Base-by-base conservation (phyloP, 1,140 invertebrate species). In the Tetranychus urticae region DNA sequence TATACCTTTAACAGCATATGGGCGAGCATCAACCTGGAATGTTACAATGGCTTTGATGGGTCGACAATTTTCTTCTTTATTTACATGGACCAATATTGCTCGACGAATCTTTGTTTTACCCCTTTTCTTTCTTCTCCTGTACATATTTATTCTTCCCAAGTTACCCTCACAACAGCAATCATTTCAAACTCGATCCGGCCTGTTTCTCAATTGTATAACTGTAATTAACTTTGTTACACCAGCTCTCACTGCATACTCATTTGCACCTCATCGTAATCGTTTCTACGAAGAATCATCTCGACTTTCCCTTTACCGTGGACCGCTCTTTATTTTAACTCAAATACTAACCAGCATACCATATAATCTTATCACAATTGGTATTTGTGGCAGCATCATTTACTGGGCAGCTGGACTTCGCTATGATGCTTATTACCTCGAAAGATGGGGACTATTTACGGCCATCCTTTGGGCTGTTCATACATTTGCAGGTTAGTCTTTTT, bases 271-370 rank as follows among this genome's bases (percentile, higher is more conserved):
- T 73, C 76, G 88, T n/a, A 86, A 85, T 39, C 76, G 85, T 35
- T 91, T 89, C 70, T 90, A 88, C 63, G 85, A 90, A 71, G 88
- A 92, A 69, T 81, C 83, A 12, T 62, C 61, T 8, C 78, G 87
- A 59, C 85, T 89, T 69, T 86, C 86, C 1, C 72, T 87, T 0
- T 92, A 92, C 69, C 81, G 82, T 14, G 88, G 88, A 2, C 83
- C 85, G 0, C 79, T 86, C 62, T 81, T 90, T 63, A 73, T 91
- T 0, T 73, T 88, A 0, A 81, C 84, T 0, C 86, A 88, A 69
- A 81, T 82, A 58, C 68, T 88, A 0, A 78, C 85, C 7, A 85
- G 82, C 3, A 71, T 91, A 37, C 86, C 87, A 0, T 80, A 89
- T 64, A 86, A 85, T 4, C 78, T 86, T 42, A 70, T 88, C 6